A percentile compares a stretch with the other conserved stretches of the same genome.
Conservation (phyloP, 2,888 invertebrate genomes). For the Drosophila aldrichi region DNA sequence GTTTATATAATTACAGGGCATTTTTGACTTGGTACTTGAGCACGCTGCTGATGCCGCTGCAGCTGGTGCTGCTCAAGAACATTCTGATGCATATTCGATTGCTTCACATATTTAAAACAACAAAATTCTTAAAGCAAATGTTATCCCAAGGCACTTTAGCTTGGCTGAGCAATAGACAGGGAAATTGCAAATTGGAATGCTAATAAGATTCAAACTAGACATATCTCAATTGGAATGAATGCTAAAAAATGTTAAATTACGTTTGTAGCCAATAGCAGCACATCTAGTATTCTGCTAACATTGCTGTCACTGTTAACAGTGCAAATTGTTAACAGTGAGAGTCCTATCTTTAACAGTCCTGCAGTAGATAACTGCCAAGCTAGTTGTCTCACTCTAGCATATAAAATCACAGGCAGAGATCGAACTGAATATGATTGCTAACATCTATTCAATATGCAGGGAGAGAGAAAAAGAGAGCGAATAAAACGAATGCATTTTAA, state of each 20-base stretch:
- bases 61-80: neutral
- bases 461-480: no score
- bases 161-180: neutral
- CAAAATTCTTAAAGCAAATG: neutral
- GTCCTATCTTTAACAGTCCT: neutral
- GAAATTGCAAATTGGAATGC: neutral
- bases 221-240: neutral
- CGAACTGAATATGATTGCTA: no score
- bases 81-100: neutral
- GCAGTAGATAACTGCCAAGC: neutral
- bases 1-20: neutral
- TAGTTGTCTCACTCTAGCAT: neutral
- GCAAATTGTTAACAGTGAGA: neutral
- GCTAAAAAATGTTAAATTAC: neutral
- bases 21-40: neutral
- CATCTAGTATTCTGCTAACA: neutral
- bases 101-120: neutral
- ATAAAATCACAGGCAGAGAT: neutral
- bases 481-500: no score
- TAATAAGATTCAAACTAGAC: neutral
- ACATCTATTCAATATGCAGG: neutral
- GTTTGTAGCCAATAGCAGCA: neutral
- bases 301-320: neutral
- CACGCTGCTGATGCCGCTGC: neutral
- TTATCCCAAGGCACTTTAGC: neutral